phyloP scores from a whole-genome alignment of 2,113 vertebrate genomes.

The Papio anubis region DNA sequence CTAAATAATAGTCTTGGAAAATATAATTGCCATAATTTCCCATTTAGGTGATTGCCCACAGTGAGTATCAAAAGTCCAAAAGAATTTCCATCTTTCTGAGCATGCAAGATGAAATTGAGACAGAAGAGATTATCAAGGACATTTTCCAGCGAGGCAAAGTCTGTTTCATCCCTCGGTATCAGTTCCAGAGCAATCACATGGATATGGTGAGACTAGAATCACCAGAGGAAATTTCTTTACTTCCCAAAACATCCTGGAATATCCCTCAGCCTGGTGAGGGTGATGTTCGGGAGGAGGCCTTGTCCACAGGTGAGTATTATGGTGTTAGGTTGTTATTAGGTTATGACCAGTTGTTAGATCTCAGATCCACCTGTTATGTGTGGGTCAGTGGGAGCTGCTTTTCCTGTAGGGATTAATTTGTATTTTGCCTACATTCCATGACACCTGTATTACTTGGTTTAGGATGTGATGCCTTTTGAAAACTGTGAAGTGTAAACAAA shows the following conservation, averaged over 20 bases:
- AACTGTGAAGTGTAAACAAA: background rate
- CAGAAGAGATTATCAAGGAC: slow-evolving; percentile 90
- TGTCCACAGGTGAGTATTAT: slow-evolving; percentile 86
- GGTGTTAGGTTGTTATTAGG: background rate
- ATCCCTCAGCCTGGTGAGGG: slow-evolving; percentile 90
- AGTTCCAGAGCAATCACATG: slow-evolving; percentile 89
- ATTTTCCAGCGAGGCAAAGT: slow-evolving; percentile 89
- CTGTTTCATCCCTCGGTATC: slow-evolving; percentile 95
- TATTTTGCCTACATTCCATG: background rate
- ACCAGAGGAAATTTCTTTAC: slow-evolving; percentile 87
- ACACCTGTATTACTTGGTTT: background rate
- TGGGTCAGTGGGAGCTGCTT: background rate
- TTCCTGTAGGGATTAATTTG: background rate
- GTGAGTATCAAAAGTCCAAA: slow-evolving; percentile 87
- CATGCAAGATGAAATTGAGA: slow-evolving; percentile 93
- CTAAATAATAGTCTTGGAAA: background rate
- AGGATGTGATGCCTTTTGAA: too few species aligned
- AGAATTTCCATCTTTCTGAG: slow-evolving; percentile 94
- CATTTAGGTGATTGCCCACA: slow-evolving; percentile 89
- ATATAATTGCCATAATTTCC: background rate
- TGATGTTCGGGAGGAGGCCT: slow-evolving; percentile 91
- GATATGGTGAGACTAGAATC: slow-evolving; percentile 93
- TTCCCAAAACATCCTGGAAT: slow-evolving; percentile 94
- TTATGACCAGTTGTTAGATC: background rate
- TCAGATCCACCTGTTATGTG: background rate